A percentile compares a stretch with the other conserved stretches of the same genome.
Conservation (phyloP, 2,113 vertebrate species). For the Hypocryptadius cinnamomeus region DNA sequence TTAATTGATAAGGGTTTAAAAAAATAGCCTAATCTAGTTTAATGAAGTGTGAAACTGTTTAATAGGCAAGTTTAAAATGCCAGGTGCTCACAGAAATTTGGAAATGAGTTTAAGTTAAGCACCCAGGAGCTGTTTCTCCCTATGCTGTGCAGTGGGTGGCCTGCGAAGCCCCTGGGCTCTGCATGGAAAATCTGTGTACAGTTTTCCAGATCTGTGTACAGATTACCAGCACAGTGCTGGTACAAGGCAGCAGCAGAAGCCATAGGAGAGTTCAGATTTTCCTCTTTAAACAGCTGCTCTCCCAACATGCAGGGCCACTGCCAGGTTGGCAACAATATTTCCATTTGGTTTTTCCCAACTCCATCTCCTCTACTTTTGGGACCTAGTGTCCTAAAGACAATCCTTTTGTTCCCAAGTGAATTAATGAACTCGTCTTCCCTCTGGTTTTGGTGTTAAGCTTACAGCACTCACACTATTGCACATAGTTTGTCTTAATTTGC, state of each 20-base stretch:
- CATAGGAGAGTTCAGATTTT: accelerated
- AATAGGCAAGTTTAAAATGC: background rate
- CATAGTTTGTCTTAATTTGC: background rate
- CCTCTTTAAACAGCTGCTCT: background rate
- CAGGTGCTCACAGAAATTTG: background rate
- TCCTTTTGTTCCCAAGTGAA: background rate
- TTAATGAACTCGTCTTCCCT: background rate
- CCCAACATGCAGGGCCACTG: background rate
- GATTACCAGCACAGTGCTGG: no score
- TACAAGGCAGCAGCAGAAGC: background rate
- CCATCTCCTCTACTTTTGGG: background rate
- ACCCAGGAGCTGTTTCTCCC: background rate
- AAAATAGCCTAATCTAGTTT: background rate
- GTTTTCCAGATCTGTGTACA: no score
- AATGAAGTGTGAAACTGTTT: background rate
- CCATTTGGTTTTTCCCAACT: background rate
- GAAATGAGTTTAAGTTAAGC: background rate
- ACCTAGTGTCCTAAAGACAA: background rate
- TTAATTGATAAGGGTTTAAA: background rate
- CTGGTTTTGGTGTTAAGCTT: background rate
- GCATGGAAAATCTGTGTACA: no score
- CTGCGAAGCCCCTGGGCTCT: background rate
- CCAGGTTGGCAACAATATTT: background rate
- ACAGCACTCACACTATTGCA: background rate
- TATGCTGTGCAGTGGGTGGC: accelerated